These are phyloP conservation scores for Bettongia penicillata DNA, from an alignment of 2,113 vertebrate genomes.

Conservation along the genomic window DNA sequence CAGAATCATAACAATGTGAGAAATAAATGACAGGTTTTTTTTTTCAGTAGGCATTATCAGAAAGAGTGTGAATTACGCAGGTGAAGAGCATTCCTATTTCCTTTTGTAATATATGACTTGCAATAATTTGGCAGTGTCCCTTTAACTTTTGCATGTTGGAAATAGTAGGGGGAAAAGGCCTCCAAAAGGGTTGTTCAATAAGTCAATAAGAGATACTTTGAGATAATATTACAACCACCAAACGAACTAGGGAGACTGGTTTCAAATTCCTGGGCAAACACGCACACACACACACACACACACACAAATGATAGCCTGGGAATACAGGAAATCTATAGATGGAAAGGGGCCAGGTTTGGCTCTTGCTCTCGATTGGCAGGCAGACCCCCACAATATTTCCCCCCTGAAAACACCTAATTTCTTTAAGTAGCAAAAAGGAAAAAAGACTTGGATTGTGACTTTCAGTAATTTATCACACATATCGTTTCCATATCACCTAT, in stretches of 20 bases:
- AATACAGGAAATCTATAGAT: slow-evolving; percentile 48
- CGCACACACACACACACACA: not conserved
- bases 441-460: not conserved
- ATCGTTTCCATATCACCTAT: not conserved
- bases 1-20: not conserved
- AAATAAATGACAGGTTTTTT: not conserved
- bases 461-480: not conserved
- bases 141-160: slow-evolving; percentile 37
- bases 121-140: slow-evolving; percentile 24
- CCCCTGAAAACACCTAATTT: slow-evolving; percentile 30
- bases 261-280: slow-evolving; percentile 41
- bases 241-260: slow-evolving; percentile 20
- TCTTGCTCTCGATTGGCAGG: slow-evolving; percentile 25
- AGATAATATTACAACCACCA: slow-evolving; percentile 9
- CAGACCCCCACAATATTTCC: slow-evolving; percentile 5
- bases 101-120: not conserved
- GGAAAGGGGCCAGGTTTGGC: slow-evolving; percentile 51
- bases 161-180: not conserved
- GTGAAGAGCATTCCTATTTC: slow-evolving; percentile 12
- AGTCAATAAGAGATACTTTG: slow-evolving; percentile 43
- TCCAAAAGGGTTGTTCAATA: slow-evolving; percentile 32
- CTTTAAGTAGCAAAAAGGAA: not conserved
- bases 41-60: not conserved
- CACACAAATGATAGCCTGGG: slow-evolving; percentile 23
- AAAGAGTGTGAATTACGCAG: not conserved